Percentiles rank a stretch among this genome's conserved stretches.
Conservation (phyloP, 2,113 vertebrate species). For the Dicrurus megarhynchus region DNA sequence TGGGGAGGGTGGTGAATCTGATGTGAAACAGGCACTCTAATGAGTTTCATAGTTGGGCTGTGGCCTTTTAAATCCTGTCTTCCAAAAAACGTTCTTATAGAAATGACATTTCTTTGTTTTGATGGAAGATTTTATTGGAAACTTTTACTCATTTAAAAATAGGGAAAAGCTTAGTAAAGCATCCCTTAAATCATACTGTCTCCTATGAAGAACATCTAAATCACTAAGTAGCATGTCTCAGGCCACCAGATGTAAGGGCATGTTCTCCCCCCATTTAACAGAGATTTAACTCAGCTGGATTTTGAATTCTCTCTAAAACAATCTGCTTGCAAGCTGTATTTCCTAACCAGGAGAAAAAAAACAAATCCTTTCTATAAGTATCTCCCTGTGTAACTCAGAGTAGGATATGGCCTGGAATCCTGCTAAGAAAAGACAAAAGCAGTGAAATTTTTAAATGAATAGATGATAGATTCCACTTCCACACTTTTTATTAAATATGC, state of each 20-base stretch:
- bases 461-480: neutral
- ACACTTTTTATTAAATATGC: neutral
- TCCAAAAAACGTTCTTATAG: neutral
- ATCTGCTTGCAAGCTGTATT: neutral
- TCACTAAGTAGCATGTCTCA: neutral
- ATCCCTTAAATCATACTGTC: neutral
- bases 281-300: neutral
- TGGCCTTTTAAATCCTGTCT: neutral
- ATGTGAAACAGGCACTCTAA: neutral
- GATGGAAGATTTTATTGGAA: neutral
- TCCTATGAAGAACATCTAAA: neutral
- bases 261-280: neutral
- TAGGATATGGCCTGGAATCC: neutral
- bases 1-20: neutral
- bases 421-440: neutral
- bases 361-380: neutral
- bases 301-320: neutral
- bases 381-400: neutral
- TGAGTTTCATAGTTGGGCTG: neutral
- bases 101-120: neutral
- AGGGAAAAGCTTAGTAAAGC: neutral
- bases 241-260: neutral
- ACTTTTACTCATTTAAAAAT: neutral
- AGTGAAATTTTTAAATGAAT: neutral
- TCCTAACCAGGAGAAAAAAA: neutral